phyloP scores from a whole-genome alignment of 2,113 vertebrate genomes.

The Gymnocephalus cernua region DNA sequence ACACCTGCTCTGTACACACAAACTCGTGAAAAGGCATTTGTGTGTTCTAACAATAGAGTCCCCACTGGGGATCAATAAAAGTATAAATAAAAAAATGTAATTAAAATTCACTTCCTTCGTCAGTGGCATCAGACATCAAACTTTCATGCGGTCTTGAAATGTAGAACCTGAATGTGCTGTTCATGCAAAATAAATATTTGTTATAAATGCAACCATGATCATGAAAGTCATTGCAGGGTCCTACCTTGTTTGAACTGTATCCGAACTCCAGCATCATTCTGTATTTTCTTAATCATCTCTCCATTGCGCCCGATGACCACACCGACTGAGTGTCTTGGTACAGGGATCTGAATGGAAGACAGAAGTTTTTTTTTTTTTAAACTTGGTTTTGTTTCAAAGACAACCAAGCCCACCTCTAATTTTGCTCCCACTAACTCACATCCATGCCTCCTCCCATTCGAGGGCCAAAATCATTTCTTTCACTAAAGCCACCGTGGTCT shows the following conservation, averaged over 20 bases:
- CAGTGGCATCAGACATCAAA: not conserved
- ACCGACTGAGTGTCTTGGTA: constrained; percentile 50
- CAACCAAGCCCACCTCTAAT: not conserved
- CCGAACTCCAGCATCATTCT: constrained; percentile 52
- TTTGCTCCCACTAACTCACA: constrained; percentile 45
- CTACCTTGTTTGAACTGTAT: constrained; percentile 60
- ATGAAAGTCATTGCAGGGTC: not conserved
- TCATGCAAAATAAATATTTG: not conserved
- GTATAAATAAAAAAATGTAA: too few species aligned
- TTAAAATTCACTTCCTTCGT: not conserved
- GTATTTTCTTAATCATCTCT: constrained; percentile 59
- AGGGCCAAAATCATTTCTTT: constrained; percentile 87
- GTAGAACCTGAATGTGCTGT: not conserved
- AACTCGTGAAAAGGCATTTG: not conserved
- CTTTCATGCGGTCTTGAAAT: not conserved
- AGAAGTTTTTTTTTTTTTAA: not conserved
- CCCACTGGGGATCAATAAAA: too few species aligned
- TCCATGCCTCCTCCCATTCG: constrained; percentile 83
- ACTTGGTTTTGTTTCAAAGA: not conserved
- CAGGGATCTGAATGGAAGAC: constrained; percentile 28
- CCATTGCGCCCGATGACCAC: constrained; percentile 51
- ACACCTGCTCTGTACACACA: not conserved
- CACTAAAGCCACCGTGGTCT: constrained; percentile 86
- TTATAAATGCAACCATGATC: not conserved
- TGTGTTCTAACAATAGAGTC: too few species aligned